These are phyloP conservation scores for Hyaena hyaena DNA, from an alignment of 2,113 vertebrate species.

Conservation along the genomic window DNA sequence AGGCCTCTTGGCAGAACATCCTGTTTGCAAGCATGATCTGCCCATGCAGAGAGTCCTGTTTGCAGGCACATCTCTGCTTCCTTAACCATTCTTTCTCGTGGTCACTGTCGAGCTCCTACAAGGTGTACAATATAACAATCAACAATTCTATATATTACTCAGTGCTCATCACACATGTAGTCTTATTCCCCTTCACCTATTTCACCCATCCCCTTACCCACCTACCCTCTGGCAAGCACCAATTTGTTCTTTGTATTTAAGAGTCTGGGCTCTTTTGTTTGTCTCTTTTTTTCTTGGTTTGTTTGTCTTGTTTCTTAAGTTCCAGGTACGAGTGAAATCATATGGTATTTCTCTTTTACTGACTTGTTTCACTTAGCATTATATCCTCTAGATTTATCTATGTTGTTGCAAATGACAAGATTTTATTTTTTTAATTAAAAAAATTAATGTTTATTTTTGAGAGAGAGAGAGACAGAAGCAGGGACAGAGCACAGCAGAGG, in stretches of 20 bases:
- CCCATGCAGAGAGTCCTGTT: too few relatives aligned
- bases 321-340: not conserved
- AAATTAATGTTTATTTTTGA: too few relatives aligned
- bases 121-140: not conserved
- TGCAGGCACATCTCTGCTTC: too few relatives aligned
- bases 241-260: not conserved
- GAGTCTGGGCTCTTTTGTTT: not conserved
- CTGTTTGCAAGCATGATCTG: too few relatives aligned
- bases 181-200: not conserved
- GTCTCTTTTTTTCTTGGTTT: not conserved
- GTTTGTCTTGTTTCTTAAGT: not conserved
- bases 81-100: too few relatives aligned
- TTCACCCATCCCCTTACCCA: not conserved
- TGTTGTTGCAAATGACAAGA: not conserved
- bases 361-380: not conserved
- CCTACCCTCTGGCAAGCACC: not conserved
- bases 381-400: not conserved
- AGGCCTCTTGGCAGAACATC: too few relatives aligned
- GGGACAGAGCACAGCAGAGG: too few relatives aligned
- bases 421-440: not conserved
- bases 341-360: not conserved
- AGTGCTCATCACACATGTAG: not conserved
- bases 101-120: too few relatives aligned
- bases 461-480: too few relatives aligned
- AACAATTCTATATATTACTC: not conserved